These are phyloP conservation scores for Falcunculus frontatus DNA, from an alignment of 2,113 vertebrate genomes.

Conservation along the genomic window DNA sequence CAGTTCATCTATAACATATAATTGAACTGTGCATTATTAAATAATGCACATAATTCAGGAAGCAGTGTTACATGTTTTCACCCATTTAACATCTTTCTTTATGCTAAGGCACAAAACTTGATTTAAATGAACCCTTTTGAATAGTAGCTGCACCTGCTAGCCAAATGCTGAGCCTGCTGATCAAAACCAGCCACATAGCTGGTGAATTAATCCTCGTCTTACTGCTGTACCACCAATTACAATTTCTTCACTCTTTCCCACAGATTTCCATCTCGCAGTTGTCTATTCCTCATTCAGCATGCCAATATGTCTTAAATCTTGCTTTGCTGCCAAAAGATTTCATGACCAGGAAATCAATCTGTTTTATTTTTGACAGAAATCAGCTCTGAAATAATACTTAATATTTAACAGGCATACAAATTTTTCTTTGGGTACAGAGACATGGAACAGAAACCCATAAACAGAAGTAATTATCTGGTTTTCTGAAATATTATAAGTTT, in stretches of 20 bases:
- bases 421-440: neutral
- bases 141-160: neutral
- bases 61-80: neutral
- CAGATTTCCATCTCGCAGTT: constrained; percentile 13
- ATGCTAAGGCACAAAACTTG: neutral
- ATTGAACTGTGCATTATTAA: neutral
- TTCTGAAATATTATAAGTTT: neutral
- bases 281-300: constrained; percentile 9
- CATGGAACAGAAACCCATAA: neutral
- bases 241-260: neutral
- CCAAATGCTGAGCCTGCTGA: neutral
- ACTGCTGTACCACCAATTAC: neutral
- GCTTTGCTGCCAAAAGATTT: neutral
- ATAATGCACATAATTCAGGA: neutral
- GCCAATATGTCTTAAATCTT: constrained; percentile 11
- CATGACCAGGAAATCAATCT: neutral
- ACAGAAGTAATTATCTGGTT: neutral
- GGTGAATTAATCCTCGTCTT: constrained; percentile 11
- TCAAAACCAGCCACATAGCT: neutral
- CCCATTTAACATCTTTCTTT: neutral
- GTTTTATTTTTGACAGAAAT: neutral
- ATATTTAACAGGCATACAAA: neutral
- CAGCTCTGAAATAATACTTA: neutral
- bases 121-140: neutral
- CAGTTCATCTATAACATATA: neutral